Evolutionary conservation across 2,797 vertebrate genomes (phyloP), one percentile per base, ranked within the genome.

Genomic region (Amblyopsis hoosieri): DNA sequence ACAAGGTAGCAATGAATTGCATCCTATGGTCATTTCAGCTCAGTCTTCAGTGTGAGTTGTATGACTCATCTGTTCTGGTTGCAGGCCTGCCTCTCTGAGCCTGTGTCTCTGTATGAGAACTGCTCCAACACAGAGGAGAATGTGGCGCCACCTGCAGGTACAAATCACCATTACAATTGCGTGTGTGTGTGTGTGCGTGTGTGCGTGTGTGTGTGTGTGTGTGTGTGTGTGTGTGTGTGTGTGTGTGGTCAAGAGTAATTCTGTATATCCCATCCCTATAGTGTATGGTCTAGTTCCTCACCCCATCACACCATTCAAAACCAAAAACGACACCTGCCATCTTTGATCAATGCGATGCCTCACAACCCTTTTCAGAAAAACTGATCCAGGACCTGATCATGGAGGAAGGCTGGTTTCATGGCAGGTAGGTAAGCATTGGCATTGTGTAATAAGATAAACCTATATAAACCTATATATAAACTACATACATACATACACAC

Each of bases 341-440:
- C 23, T 15, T 29, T 51, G 69, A 71, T 12, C 70, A 13, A 31
- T 14, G 9, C 8, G n/a, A 7, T n/a, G 91, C 88, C 65, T 80
- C 71, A 53, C 73, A 66, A 74, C 68, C 57, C 63, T 64, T 69
- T 57, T 65, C 75, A 29, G 81, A 74, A 62, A 71, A 69, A 65
- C 66, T 73, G 49, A 85, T 89, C 68, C 90, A 87, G 74, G 87
- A 90, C 60, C 88, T 90, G 74, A 90, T 96, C 70, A 84, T 91
- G 86, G 87, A 80, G 54, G 95, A 98, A 77, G 89, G 89, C 58
- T 98, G 96, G 93, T 98, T 94, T 83, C 96, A 96, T 1, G 96
- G 96, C 83, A 94, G 88, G 89, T 90, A n/a, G 9, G 57, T 48
- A 1, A 51, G 62, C 45, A 45, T 50, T 29, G 31, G n/a, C 45